Percentiles rank a stretch among this genome's conserved stretches.
These are phyloP conservation scores for Centruroides vittatus DNA, from an alignment of 1,140 invertebrate genomes.

Conservation along the genomic window DNA sequence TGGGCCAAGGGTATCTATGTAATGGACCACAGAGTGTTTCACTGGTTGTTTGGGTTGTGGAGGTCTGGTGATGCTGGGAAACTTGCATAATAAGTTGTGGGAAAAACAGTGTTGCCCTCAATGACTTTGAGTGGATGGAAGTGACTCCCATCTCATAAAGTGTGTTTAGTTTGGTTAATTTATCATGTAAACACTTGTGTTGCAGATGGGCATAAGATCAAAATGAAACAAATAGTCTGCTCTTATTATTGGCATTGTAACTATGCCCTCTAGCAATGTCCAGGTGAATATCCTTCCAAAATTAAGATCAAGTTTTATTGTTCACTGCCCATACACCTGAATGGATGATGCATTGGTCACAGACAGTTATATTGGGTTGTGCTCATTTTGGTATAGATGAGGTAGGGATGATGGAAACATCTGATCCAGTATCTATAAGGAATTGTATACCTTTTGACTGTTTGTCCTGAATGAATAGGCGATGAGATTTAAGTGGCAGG, in stretches of 20 bases:
- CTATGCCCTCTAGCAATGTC: background rate
- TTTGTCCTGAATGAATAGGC: constrained; percentile 9
- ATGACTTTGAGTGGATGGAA: background rate
- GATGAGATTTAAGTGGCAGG: background rate
- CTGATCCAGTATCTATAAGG: constrained; percentile 10
- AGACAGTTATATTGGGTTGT: background rate
- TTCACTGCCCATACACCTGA: background rate
- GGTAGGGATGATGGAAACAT: constrained; percentile 3
- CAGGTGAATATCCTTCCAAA: constrained; percentile 1
- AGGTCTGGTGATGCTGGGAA: background rate
- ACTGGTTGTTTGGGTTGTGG: background rate
- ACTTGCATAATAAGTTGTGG: constrained; percentile 2
- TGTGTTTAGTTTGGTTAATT: background rate
- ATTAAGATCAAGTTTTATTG: background rate
- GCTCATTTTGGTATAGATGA: background rate
- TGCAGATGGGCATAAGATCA: constrained; percentile 3
- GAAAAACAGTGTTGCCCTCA: background rate
- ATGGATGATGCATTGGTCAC: constrained; percentile 10
- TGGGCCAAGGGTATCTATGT: constrained; percentile 10
- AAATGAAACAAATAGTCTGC: constrained; percentile 12
- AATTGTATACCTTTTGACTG: background rate
- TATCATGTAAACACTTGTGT: background rate
- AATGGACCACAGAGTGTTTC: constrained; percentile 8
- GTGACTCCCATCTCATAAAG: background rate
- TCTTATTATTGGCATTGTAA: constrained; percentile 3